Evolutionary conservation across 2,888 invertebrate species (phyloP), one percentile per base, ranked within the genome.

Genomic region (Erebia ligea): DNA sequence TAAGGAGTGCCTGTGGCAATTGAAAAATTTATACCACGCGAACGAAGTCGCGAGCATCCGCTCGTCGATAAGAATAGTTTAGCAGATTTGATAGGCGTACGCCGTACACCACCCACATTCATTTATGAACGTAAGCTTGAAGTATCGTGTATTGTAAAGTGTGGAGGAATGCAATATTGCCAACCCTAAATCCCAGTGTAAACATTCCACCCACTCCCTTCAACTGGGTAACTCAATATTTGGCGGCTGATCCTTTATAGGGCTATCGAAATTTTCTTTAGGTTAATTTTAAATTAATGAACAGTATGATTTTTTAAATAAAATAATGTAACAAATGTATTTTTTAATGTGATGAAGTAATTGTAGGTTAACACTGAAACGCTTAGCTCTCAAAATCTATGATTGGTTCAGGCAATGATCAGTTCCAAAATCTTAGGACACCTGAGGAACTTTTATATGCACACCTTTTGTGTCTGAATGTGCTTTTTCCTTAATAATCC

Each of bases 101-200:
- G 45, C 57, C 2, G 9, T 45, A n/a, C 52, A 50, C 15, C n/a
- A n/a, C n/a, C n/a, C n/a, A 1, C 34, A 34, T 5, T 13, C 45
- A 15, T 70, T 56, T 54, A 64, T 58, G 17, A 50, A 15, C 40
- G 56, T 66, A 45, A 70, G 54, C 58, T 66, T 54, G 59, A 54
- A 66, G 25, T 59, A 25, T 61, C 19, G 67, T 66, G 67, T 61
- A 40, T 70, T 54, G 61, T 50, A 42, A 34, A 62, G 69, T 70
- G 73, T 84, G 84, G 80, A 86, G 90, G 90, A 91, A 91, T 91
- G 92, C 86, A 91, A 91, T 91, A 87, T 82, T 75, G 81, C 79
- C 77, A 82, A 80, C 86, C 86, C 86, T 84, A 84, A 87, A 90
- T 87, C 88, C 86, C 81, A 82, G 80, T 81, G 88, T 86, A 91